Evolutionary conservation across 2,797 vertebrate species (phyloP).

Genomic region (Sebastes trivittatus): DNA sequence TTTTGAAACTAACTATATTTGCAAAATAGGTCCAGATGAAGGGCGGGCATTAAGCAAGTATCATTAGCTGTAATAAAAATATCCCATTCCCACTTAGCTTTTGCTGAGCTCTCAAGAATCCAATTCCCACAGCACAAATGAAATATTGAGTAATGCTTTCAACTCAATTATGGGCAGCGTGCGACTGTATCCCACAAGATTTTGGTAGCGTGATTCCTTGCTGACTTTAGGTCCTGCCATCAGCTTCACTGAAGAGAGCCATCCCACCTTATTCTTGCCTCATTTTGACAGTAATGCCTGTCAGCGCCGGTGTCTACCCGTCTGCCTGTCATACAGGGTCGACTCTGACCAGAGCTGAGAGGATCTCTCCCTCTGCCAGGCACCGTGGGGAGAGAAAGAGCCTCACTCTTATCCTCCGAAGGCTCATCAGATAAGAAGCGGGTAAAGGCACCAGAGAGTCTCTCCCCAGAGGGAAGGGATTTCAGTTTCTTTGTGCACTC

Average conservation of each 20-base stretch:
- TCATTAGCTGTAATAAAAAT: slow-evolving; percentile 60
- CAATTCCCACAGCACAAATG: slow-evolving; percentile 65
- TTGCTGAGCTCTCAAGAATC: slow-evolving; percentile 54
- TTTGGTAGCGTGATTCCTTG: slow-evolving; percentile 35
- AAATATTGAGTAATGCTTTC: slow-evolving; percentile 73
- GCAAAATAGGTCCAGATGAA: slow-evolving; percentile 40
- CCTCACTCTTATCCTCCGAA: slow-evolving; percentile 52
- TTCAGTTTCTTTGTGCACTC: slow-evolving; percentile 54
- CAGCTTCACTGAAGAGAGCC: slow-evolving; percentile 32
- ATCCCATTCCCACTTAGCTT: slow-evolving; percentile 47
- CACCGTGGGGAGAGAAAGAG: slow-evolving; percentile 42
- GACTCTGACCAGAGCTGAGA: slow-evolving; percentile 41
- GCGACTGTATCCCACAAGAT: slow-evolving; percentile 35
- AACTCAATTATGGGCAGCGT: slow-evolving; percentile 63
- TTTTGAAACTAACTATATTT: slow-evolving; percentile 43
- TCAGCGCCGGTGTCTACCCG: slow-evolving; percentile 24
- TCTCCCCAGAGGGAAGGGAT: slow-evolving; percentile 51
- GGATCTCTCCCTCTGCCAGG: slow-evolving; percentile 30
- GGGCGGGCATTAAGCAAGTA: slow-evolving; percentile 26
- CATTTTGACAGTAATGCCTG: slow-evolving; percentile 50
- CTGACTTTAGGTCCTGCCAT: slow-evolving; percentile 34
- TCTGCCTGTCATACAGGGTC: slow-evolving; percentile 32
- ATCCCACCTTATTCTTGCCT: slow-evolving; percentile 37
- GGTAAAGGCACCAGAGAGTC: slow-evolving; percentile 55
- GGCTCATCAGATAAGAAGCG: slow-evolving; percentile 66